These are phyloP conservation scores for Mus pahari DNA, from an alignment of 2,113 vertebrate genomes.

Conservation along the genomic window DNA sequence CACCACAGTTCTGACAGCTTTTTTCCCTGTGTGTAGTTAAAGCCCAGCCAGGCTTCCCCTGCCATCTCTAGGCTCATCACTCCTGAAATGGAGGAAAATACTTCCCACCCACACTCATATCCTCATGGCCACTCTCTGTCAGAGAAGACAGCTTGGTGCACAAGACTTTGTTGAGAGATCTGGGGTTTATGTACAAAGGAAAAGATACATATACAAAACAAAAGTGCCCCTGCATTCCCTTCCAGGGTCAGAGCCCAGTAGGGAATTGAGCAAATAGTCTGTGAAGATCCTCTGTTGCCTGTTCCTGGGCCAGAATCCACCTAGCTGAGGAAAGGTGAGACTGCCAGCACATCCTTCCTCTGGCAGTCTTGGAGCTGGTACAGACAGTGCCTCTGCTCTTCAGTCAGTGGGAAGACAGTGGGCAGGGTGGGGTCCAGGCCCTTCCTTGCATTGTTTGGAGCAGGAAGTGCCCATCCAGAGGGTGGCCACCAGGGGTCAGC, in stretches of 20 bases:
- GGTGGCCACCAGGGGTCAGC: constrained; percentile 75
- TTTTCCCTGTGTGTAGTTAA: constrained; percentile 41
- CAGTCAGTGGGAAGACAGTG: constrained; percentile 28
- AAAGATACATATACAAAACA: constrained; percentile 77
- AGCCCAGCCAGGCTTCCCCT: not conserved
- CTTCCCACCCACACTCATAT: not conserved
- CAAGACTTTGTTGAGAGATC: constrained; percentile 75
- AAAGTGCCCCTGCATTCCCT: constrained; percentile 2
- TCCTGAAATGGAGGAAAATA: not conserved
- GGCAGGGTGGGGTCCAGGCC: constrained; percentile 72
- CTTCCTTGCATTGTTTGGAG: constrained; percentile 82
- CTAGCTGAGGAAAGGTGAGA: constrained; percentile 29
- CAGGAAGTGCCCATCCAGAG: constrained; percentile 80
- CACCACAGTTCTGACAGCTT: not conserved
- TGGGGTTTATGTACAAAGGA: constrained; percentile 76
- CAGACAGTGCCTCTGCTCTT: not conserved
- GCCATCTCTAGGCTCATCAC: not conserved
- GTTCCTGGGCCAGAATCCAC: not conserved
- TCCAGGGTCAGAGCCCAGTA: constrained; percentile 22
- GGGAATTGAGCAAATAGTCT: constrained; percentile 16
- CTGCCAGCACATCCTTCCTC: constrained; percentile 21
- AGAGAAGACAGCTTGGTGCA: constrained; percentile 68
- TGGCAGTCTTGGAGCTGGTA: not conserved
- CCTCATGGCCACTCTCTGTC: not conserved
- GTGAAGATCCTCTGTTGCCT: not conserved